A percentile compares a stretch with the other conserved stretches of the same genome.
Evolutionary conservation across 2,113 vertebrate genomes (phyloP).

Genomic region (Scopus umbretta): DNA sequence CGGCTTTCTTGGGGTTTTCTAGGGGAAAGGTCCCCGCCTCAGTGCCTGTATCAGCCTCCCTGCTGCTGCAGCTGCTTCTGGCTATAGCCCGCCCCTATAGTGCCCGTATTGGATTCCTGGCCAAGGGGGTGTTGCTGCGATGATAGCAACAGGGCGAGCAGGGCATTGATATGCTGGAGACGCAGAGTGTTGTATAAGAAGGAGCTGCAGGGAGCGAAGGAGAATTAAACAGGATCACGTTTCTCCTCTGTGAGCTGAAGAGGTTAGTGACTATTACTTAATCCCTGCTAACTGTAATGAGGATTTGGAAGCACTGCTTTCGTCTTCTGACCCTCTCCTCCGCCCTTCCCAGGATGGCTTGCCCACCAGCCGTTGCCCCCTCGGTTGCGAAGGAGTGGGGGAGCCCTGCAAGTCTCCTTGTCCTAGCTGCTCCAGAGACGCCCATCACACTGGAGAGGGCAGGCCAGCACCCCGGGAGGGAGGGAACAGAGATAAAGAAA

Average conservation of each 20-base stretch:
- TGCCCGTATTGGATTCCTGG: not conserved
- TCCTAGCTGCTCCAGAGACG: not conserved
- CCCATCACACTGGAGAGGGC: no score
- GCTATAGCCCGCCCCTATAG: constrained; percentile 20
- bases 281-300: not conserved
- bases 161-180: not conserved
- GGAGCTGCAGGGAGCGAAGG: not conserved
- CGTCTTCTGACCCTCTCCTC: not conserved
- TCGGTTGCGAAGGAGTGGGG: not conserved
- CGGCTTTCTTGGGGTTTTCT: rapidly evolving
- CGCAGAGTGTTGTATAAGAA: not conserved
- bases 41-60: rapidly evolving
- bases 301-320: not conserved
- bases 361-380: not conserved
- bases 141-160: not conserved
- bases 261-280: constrained; percentile 44
- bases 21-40: rapidly evolving
- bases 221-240: not conserved
- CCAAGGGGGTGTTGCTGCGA: constrained; percentile 14
- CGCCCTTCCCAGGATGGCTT: not conserved
- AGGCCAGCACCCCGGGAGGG: not conserved
- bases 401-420: not conserved
- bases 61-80: not conserved
- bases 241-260: not conserved
- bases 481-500: no score